Conservation (phyloP, 2,113 vertebrate species). For the Motacilla tschutschensis region DNA sequence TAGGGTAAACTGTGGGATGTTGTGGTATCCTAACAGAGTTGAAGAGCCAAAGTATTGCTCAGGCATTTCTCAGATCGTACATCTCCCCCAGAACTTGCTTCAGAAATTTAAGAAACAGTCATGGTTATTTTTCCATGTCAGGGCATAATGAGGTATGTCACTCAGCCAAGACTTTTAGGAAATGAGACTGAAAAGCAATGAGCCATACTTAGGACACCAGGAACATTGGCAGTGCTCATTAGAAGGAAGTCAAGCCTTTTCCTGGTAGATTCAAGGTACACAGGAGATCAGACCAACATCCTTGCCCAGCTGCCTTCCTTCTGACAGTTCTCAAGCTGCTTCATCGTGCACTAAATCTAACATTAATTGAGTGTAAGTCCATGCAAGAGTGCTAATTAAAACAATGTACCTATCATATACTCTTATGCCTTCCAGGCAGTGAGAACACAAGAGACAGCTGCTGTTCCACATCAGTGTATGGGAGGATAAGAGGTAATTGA, state of each 20-base stretch:
- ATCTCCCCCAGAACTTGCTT: neutral
- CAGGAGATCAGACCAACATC: neutral
- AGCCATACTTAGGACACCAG: slow-evolving; percentile 12
- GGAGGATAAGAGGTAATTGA: slow-evolving; percentile 43
- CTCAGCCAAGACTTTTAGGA: slow-evolving; percentile 33
- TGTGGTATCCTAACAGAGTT: neutral
- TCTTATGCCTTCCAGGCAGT: neutral
- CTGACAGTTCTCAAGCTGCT: neutral
- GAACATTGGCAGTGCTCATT: neutral
- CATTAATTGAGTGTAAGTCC: slow-evolving; percentile 19
- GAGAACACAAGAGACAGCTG: slow-evolving; percentile 12
- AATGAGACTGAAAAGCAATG: slow-evolving; percentile 46
- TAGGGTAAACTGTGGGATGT: neutral
- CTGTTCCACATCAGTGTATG: neutral
- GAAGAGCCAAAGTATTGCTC: neutral
- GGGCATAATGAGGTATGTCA: neutral
- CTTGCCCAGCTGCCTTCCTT: neutral
- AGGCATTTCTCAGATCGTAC: neutral
- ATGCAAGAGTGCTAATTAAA: slow-evolving; percentile 47
- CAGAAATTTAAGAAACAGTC: slow-evolving; percentile 5
- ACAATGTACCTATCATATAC: slow-evolving; percentile 11
- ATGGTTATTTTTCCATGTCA: slow-evolving; percentile 26
- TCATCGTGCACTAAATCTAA: slow-evolving; percentile 11
- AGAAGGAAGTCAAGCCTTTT: neutral
- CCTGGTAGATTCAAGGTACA: neutral